A percentile compares a stretch with the other conserved stretches of the same genome.
Conservation (phyloP, 1,140 invertebrate species). For the Andrena cerasifolii region DNA sequence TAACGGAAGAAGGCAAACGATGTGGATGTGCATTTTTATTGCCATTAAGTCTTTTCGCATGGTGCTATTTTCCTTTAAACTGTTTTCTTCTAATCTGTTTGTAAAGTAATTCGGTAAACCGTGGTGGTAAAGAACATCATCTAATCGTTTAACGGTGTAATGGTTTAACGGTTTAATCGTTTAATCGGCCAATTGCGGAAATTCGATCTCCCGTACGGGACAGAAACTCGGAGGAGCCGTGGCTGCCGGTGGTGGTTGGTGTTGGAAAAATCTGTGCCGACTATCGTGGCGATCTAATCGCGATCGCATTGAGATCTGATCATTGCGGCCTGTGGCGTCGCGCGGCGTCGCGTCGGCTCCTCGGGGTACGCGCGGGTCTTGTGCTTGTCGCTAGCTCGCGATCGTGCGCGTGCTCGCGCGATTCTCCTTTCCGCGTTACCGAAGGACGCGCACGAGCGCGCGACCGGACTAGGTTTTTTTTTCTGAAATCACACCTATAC, state of each 20-base stretch:
- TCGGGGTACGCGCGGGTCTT: no score
- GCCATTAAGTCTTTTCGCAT: conserved; percentile 63
- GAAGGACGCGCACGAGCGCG: neutral
- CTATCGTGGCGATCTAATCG: neutral
- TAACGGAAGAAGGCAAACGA: neutral
- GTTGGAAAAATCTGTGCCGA: neutral
- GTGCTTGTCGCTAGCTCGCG: no score
- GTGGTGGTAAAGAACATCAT: conserved; percentile 23
- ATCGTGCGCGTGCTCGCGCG: no score
- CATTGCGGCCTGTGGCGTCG: no score
- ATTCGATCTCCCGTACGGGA: neutral
- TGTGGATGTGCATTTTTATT: conserved; percentile 65
- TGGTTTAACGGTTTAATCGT: no score
- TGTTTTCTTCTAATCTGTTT: conserved; percentile 34
- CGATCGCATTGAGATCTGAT: neutral
- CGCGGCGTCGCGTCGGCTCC: no score
- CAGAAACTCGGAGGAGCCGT: neutral
- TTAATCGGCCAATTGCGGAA: conserved; percentile 36
- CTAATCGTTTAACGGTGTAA: no score
- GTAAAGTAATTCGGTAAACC: conserved; percentile 33
- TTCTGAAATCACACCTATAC: conserved; percentile 13
- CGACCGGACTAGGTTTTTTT: conserved; percentile 21
- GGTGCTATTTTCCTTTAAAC: conserved; percentile 55
- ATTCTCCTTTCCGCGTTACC: no score
- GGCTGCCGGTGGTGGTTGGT: neutral